phyloP scores from a whole-genome alignment of 1,140 invertebrate genomes.

The Liolophura sinensis region DNA sequence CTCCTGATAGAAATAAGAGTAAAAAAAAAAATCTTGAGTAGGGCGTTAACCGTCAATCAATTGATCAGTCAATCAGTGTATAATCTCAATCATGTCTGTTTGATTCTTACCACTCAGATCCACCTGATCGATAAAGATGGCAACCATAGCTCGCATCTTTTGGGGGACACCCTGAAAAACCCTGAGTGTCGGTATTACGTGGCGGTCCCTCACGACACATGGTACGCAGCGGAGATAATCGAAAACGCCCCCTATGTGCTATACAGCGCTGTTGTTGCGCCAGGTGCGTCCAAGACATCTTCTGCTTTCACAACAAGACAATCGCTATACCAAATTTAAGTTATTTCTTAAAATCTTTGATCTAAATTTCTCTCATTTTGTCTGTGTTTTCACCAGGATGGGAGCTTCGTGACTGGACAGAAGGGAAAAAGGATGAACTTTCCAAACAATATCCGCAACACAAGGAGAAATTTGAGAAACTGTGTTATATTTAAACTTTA shows the following conservation, averaged over 20 bases:
- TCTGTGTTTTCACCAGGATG: no score
- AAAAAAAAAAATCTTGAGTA: not conserved
- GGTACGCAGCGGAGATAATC: constrained; percentile 21
- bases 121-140: constrained; percentile 19
- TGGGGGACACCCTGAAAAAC: constrained; percentile 22
- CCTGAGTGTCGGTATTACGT: constrained; percentile 15
- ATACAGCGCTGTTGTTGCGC: constrained; percentile 21
- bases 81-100: no score
- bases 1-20: no score
- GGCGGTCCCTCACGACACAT: constrained; percentile 19
- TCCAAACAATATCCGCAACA: no score
- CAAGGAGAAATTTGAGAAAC: no score
- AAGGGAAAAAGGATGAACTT: no score
- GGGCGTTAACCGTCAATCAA: not conserved
- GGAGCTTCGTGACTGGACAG: no score
- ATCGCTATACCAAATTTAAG: no score
- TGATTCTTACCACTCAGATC: constrained; percentile 5
- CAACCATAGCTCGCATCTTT: constrained; percentile 4
- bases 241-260: constrained; percentile 13
- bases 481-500: no score
- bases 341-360: no score
- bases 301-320: no score
- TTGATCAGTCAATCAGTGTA: not conserved
- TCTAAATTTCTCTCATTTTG: no score
- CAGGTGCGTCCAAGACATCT: constrained; percentile 5